Evolutionary conservation across 2,888 invertebrate genomes (phyloP).

Genomic region (Macrosiphum euphorbiae): DNA sequence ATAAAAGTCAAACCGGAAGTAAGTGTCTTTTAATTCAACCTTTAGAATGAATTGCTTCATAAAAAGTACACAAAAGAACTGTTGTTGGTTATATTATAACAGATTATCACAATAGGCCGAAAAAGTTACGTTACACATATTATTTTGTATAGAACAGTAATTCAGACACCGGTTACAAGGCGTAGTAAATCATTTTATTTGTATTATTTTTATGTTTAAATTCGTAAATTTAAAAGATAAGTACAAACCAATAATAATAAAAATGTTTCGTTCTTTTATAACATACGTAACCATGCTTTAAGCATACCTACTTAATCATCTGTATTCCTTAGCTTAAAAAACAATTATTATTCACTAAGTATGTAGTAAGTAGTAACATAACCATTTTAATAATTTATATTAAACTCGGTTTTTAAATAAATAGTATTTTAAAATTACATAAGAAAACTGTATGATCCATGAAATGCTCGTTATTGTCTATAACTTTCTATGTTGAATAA

Average conservation of each 20-base stretch:
- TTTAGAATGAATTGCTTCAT: not conserved
- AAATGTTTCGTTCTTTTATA: not conserved
- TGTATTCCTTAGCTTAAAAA: no score
- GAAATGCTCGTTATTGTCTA: not conserved
- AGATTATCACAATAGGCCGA: not conserved
- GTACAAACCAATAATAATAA: not conserved
- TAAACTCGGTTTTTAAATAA: not conserved
- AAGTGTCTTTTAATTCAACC: constrained; percentile 67
- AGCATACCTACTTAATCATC: not conserved
- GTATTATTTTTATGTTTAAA: not conserved
- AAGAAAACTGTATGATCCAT: not conserved
- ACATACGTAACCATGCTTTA: not conserved
- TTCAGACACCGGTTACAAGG: not conserved
- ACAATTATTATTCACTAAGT: no score
- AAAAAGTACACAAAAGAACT: not conserved
- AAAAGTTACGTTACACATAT: not conserved
- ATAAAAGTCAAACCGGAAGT: constrained; percentile 99
- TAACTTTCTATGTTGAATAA: not conserved
- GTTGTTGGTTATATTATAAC: not conserved
- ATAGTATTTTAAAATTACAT: not conserved
- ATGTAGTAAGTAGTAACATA: not conserved
- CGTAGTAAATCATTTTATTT: not conserved
- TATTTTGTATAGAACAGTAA: not conserved
- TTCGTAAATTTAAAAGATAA: not conserved
- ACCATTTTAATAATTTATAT: not conserved